Evolutionary conservation across 1,140 invertebrate species (phyloP).

Genomic region (Amyelois transitella): DNA sequence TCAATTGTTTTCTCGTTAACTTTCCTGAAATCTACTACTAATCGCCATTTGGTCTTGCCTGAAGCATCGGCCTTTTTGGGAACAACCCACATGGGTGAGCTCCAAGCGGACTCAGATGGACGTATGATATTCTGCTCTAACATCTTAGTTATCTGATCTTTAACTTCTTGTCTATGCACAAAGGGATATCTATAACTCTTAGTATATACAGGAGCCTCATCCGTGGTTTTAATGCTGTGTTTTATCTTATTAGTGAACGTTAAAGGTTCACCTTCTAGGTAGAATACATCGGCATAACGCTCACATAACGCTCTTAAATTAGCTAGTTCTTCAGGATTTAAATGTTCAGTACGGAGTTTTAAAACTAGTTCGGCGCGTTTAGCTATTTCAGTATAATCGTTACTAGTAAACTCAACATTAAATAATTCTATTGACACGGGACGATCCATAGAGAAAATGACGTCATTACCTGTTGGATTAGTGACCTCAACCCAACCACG

Average conservation of each 20-base stretch:
- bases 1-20: slow-evolving; percentile 8
- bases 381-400: too few relatives aligned
- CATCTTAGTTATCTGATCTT: slow-evolving; percentile 5
- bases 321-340: too few relatives aligned
- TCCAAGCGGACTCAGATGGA: slow-evolving; percentile 7
- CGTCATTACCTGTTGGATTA: too few relatives aligned
- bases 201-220: slow-evolving; percentile 7
- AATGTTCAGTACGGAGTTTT: too few relatives aligned
- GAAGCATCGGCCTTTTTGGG: slow-evolving; percentile 10
- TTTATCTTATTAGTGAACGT: slow-evolving; percentile 11
- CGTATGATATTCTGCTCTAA: slow-evolving; percentile 8
- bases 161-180: slow-evolving; percentile 2
- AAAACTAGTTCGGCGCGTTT: too few relatives aligned
- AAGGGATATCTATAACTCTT: slow-evolving; percentile 10
- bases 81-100: slow-evolving; percentile 10
- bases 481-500: too few relatives aligned
- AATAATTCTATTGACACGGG: too few relatives aligned
- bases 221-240: slow-evolving; percentile 5
- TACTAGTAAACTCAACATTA: too few relatives aligned
- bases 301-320: too few relatives aligned
- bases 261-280: slow-evolving; percentile 6
- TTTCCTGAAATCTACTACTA: slow-evolving; percentile 9
- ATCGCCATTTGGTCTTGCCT: slow-evolving; percentile 6
- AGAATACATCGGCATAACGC: slow-evolving; percentile 17
- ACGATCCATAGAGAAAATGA: too few relatives aligned